These are phyloP conservation scores for Colletes collaris DNA, from an alignment of 2,888 invertebrate species.

Conservation along the genomic window DNA sequence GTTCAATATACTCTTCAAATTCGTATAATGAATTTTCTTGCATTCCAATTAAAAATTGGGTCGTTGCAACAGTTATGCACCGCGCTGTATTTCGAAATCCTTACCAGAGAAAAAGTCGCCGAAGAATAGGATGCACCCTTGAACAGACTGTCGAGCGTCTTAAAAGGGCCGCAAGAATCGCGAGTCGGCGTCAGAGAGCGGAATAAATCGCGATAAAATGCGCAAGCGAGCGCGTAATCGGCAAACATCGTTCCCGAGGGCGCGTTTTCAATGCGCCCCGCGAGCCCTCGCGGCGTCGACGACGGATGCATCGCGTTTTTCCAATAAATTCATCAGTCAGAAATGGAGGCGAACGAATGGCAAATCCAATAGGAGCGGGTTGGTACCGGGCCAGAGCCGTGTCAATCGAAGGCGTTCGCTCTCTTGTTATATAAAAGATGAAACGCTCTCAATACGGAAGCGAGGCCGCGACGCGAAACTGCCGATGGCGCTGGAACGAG, in stretches of 20 bases:
- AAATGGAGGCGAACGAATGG: conserved; percentile 23
- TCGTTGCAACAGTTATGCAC: no score
- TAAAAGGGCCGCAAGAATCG: neutral
- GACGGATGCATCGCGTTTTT: conserved; percentile 9
- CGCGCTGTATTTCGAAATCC: no score
- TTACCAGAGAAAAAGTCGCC: no score
- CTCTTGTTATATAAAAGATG: conserved; percentile 31
- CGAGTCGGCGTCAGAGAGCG: no score
- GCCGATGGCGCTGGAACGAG: conserved; percentile 1
- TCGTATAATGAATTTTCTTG: no score
- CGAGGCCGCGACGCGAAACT: conserved; percentile 8
- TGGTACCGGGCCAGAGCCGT: conserved; percentile 31
- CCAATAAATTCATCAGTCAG: conserved; percentile 48
- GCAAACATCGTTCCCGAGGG: conserved; percentile 8
- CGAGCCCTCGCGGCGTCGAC: neutral
- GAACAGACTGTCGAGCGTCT: no score
- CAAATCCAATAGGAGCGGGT: conserved; percentile 36
- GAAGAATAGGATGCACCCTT: no score
- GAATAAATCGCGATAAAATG: neutral
- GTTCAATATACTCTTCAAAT: no score
- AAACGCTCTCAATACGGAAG: conserved; percentile 34
- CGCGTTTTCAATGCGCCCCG: conserved; percentile 6
- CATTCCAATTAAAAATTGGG: no score
- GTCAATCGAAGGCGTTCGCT: conserved; percentile 38
- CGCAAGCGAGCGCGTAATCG: conserved; percentile 19